Base-by-base conservation (phyloP, 92 coral and sea anemone species). In the Epizoanthus ramosus region DNA sequence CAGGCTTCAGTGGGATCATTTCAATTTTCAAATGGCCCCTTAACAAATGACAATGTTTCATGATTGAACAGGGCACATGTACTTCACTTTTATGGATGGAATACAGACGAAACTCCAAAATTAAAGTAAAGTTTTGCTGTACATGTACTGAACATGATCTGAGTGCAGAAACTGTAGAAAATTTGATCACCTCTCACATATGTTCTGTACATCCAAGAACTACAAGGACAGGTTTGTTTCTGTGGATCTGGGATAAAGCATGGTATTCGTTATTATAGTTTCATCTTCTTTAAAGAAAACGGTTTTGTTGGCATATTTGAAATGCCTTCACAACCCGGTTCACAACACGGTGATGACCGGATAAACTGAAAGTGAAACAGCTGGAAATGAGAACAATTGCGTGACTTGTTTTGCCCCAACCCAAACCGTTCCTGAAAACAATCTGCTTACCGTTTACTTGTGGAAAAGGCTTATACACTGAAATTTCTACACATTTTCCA, bases 401-500 rank as follows among this genome's bases (percentile, higher is more conserved):
- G 82, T 77, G 82, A 77, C 82, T 39, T 23, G 57, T 77, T n/a
- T 39, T 9, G 3, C 5, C 21, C 61, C 35, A 21, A 66, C 39
- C 35, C 21, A 19, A 60, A 63, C 33, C 21, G 37, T 77, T 25
- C 45, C 71, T 15, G 45, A 57, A 77, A 60, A 60, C 13, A 23
- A 23, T n/a, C 18, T 58, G 67, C 71, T 85, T 79, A 86, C 87
- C 90, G 22, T 63, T 76, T 57, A 57, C 79, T 12, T 57, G 84
- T 54, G 57, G 59, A 74, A 80, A 97, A 4, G 92, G 91, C 75
- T 88, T 88, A 52, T 91, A 87, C 66, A 88, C 81, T 25, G 98
- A 93, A n/a, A 97, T 85, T 68, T 97, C 98, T 1, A 90, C 98
- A 58, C 99, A 97, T 66, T 93, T 93, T 65, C 99, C 99, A 80